Evolutionary conservation across 2,888 invertebrate species (phyloP).

Genomic region (Agrilus cyanescens): DNA sequence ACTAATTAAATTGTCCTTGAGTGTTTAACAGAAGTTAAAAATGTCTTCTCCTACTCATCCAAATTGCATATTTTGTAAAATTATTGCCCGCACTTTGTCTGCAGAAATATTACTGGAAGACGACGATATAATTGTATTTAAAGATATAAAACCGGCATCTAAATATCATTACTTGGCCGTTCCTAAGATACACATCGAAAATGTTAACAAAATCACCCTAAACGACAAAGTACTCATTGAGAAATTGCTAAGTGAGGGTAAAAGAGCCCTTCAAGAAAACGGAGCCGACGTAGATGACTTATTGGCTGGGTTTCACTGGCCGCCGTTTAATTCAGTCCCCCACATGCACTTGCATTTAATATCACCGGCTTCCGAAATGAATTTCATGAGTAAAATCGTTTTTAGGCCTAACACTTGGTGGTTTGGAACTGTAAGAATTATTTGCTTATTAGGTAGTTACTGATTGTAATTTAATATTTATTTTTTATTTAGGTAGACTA

Average conservation of each 20-base stretch:
- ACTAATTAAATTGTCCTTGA: too few relatives aligned
- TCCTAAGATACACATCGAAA: constrained; percentile 64
- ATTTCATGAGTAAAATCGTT: constrained; percentile 47
- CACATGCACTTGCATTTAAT: constrained; percentile 84
- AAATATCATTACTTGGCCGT: constrained; percentile 68
- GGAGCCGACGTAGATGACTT: constrained; percentile 34
- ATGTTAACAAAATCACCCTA: constrained; percentile 53
- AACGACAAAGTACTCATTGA: constrained; percentile 41
- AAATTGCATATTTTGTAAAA: constrained; percentile 65
- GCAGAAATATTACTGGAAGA: constrained; percentile 59
- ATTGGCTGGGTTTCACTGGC: constrained; percentile 78
- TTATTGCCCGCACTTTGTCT: constrained; percentile 46
- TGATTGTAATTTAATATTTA: too few relatives aligned
- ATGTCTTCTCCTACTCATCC: not conserved
- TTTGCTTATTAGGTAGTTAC: too few relatives aligned
- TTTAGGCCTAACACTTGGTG: constrained; percentile 66
- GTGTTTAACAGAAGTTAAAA: too few relatives aligned
- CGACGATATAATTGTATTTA: constrained; percentile 65
- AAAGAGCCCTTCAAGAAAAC: constrained; percentile 38
- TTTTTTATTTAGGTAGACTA: not conserved
- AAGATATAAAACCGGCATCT: constrained; percentile 73
- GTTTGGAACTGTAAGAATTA: constrained; percentile 66
- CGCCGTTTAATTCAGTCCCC: constrained; percentile 71
- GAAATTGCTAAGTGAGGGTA: constrained; percentile 49
- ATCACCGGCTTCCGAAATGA: constrained; percentile 65